Conservation (phyloP, 2,888 invertebrate genomes). For the Choristoneura rosaceana region DNA sequence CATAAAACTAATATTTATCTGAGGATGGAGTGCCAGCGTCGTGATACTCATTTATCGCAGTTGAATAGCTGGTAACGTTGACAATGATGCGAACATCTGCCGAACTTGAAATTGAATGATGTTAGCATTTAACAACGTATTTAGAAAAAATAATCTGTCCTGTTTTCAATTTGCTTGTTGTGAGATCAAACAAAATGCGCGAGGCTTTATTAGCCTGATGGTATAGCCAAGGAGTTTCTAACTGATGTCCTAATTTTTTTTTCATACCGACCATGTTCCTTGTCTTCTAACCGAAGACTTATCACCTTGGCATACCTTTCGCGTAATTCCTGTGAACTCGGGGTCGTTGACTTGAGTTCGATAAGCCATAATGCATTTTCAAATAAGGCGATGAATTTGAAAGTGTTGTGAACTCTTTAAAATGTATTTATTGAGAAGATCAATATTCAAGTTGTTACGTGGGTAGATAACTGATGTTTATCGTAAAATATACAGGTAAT, state of each 20-base stretch:
- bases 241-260: conserved; percentile 4
- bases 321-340: conserved; percentile 62
- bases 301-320: conserved; percentile 75
- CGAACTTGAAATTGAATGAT: conserved; percentile 13
- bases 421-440: conserved; percentile 29
- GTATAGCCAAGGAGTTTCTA: background rate
- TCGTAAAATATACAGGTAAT: conserved; percentile 8
- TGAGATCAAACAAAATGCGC: background rate
- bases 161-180: background rate
- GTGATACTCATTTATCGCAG: conserved; percentile 47
- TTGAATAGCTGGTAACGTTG: conserved; percentile 39
- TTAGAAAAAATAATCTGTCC: background rate
- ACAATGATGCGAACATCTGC: conserved; percentile 15
- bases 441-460: conserved; percentile 29
- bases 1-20: conserved; percentile 60
- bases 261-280: conserved; percentile 42
- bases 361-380: conserved; percentile 58
- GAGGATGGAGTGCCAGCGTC: conserved; percentile 49
- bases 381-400: conserved; percentile 34
- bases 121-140: background rate
- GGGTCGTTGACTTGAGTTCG: conserved; percentile 67
- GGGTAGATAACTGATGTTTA: conserved; percentile 28
- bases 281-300: conserved; percentile 61
- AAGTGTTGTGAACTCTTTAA: conserved; percentile 34
- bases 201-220: background rate